A percentile compares a stretch with the other conserved stretches of the same genome.
These are phyloP conservation scores for Tadarida brasiliensis DNA, from an alignment of 2,797 vertebrate genomes.

Conservation along the genomic window DNA sequence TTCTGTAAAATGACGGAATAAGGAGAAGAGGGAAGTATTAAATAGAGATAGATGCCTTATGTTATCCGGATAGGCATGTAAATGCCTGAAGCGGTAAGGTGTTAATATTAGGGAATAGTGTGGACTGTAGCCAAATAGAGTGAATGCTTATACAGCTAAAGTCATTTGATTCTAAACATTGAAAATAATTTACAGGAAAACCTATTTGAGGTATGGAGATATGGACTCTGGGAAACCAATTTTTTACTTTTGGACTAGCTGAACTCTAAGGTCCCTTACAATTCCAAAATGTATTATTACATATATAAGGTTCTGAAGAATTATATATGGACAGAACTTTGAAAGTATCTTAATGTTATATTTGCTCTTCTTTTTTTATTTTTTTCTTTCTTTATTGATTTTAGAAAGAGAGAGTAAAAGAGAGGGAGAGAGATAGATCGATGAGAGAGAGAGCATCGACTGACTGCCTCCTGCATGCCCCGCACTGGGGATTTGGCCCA, in stretches of 20 bases:
- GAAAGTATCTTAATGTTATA: background rate
- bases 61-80: background rate
- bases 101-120: background rate
- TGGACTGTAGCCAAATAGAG: background rate
- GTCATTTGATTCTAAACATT: background rate
- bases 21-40: background rate
- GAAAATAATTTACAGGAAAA: background rate
- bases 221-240: background rate
- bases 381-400: background rate
- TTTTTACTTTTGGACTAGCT: slow-evolving; percentile 20
- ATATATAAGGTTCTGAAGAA: background rate
- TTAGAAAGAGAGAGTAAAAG: background rate
- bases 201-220: background rate
- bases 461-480: too few species aligned
- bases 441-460: too few species aligned
- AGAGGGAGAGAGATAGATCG: too few species aligned
- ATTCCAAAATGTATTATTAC: slow-evolving; percentile 28
- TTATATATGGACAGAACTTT: background rate
- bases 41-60: background rate
- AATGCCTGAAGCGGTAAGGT: background rate
- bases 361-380: too few species aligned
- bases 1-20: background rate
- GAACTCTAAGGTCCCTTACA: background rate
- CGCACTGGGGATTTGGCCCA: too few species aligned
- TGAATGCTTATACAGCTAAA: background rate